These are phyloP conservation scores for Pocillopora verrucosa DNA, from an alignment of 64 coral and sea anemone genomes.

Conservation along the genomic window DNA sequence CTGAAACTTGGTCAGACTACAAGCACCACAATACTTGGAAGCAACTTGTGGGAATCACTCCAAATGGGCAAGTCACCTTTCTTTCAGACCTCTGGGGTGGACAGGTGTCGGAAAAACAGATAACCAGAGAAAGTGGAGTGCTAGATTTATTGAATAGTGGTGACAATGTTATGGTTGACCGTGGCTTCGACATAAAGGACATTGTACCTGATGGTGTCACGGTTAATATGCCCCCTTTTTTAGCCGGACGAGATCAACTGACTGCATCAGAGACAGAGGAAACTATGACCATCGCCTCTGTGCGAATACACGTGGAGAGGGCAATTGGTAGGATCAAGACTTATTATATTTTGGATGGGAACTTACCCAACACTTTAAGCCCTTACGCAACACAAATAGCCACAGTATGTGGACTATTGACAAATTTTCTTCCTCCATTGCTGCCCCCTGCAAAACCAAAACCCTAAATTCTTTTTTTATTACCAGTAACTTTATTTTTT, in stretches of 20 bases:
- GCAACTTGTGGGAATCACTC: too few species aligned
- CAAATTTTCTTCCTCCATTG: constrained; percentile 25
- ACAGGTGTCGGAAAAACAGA: constrained; percentile 26
- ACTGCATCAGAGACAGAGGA: constrained; percentile 8
- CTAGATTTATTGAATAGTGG: constrained; percentile 11
- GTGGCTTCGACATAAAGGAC: constrained; percentile 30
- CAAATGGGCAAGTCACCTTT: too few species aligned
- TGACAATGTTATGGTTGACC: constrained; percentile 26
- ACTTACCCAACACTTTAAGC: not conserved
- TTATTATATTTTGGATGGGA: constrained; percentile 26
- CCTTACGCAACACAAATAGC: constrained; percentile 1
- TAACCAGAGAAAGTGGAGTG: not conserved
- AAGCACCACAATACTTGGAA: too few species aligned
- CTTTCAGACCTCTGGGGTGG: too few species aligned
- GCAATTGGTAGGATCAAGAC: constrained; percentile 27
- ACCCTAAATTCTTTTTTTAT: constrained; percentile 7
- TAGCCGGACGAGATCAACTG: constrained; percentile 8
- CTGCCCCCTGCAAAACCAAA: not conserved
- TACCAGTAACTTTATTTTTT: too few species aligned
- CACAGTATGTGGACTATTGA: constrained; percentile 25
- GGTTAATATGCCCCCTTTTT: constrained; percentile 25
- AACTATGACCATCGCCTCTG: constrained; percentile 9
- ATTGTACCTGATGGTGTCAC: constrained; percentile 16
- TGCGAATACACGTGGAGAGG: constrained; percentile 33
- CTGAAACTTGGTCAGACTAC: too few species aligned